These are phyloP conservation scores for Pleuronectes platessa DNA, from an alignment of 2,113 vertebrate genomes.

Conservation along the genomic window DNA sequence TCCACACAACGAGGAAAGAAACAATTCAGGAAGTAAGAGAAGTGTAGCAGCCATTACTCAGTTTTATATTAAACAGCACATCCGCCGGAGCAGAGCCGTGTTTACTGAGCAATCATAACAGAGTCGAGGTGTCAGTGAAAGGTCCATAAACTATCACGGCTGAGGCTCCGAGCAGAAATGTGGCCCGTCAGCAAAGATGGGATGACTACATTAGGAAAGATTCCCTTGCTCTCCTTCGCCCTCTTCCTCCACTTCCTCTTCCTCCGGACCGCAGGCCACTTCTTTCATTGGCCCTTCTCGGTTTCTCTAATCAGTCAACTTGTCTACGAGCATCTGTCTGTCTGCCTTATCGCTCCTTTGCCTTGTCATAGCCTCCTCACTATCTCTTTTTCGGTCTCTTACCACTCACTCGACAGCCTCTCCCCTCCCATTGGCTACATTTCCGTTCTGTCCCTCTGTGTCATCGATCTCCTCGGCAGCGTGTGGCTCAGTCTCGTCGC, in stretches of 20 bases:
- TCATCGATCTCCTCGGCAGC: constrained; percentile 53
- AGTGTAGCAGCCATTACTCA: constrained; percentile 37
- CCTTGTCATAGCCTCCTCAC: constrained; percentile 51
- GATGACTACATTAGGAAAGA: constrained; percentile 18
- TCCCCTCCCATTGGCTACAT: constrained; percentile 28
- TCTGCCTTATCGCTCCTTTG: constrained; percentile 34
- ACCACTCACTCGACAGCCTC: constrained; percentile 36
- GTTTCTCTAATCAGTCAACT: constrained; percentile 48
- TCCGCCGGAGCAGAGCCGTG: constrained; percentile 43
- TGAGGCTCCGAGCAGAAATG: constrained; percentile 45
- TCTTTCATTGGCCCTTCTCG: constrained; percentile 47
- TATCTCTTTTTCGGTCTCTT: constrained; percentile 31
- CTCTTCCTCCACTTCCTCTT: constrained; percentile 4
- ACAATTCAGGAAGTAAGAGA: constrained; percentile 29
- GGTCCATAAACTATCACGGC: constrained; percentile 57
- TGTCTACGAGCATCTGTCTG: constrained; percentile 19
- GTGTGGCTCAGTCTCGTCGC: constrained; percentile 46
- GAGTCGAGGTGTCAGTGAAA: constrained; percentile 45
- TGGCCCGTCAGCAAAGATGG: constrained; percentile 41
- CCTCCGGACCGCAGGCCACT: constrained; percentile 26
- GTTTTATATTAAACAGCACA: constrained; percentile 46
- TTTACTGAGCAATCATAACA: constrained; percentile 66
- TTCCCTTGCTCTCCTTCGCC: constrained; percentile 1
- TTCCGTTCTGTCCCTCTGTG: constrained; percentile 38
- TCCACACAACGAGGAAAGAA: background rate